Conservation (phyloP, 30 jellyfish, hydroid and myxozoan genomes). For the Aurelia aurita region DNA sequence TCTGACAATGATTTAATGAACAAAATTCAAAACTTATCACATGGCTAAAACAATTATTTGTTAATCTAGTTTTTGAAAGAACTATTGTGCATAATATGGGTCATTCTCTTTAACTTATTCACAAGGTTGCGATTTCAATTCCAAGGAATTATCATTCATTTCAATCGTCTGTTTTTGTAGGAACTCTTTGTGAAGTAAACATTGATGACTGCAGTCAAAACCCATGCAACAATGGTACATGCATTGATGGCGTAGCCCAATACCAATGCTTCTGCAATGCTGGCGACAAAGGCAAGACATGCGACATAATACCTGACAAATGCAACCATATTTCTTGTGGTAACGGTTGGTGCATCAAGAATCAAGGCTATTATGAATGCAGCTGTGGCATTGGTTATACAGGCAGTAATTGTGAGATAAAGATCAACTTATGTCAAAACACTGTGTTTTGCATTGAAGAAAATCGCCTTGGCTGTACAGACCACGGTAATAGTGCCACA, state of each 20-base stretch:
- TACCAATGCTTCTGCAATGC: conserved; percentile 81
- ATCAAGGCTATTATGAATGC: conserved; percentile 51
- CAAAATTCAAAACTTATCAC: too few species aligned
- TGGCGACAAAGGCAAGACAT: conserved; percentile 68
- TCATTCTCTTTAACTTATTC: too few species aligned
- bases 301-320: conserved; percentile 60
- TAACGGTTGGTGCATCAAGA: conserved; percentile 33
- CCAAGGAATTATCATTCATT: not conserved
- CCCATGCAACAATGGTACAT: conserved; percentile 82
- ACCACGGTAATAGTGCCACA: conserved; percentile 83
- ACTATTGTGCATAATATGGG: too few species aligned
- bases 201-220: conserved; percentile 65
- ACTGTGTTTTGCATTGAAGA: conserved; percentile 69
- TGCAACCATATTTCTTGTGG: conserved; percentile 39
- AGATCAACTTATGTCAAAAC: conserved; percentile 74
- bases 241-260: conserved; percentile 72
- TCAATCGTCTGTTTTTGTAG: conserved; percentile 9
- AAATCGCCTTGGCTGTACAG: conserved; percentile 83
- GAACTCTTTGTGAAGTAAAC: conserved; percentile 74
- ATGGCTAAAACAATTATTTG: too few species aligned
- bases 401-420: conserved; percentile 84
- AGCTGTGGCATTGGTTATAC: conserved; percentile 94
- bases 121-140: not conserved
- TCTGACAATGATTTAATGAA: too few species aligned
- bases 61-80: too few species aligned